Percentiles rank a stretch among this genome's conserved stretches.
phyloP scores from a whole-genome alignment of 2,888 invertebrate genomes.

The Onchidella celtica region DNA sequence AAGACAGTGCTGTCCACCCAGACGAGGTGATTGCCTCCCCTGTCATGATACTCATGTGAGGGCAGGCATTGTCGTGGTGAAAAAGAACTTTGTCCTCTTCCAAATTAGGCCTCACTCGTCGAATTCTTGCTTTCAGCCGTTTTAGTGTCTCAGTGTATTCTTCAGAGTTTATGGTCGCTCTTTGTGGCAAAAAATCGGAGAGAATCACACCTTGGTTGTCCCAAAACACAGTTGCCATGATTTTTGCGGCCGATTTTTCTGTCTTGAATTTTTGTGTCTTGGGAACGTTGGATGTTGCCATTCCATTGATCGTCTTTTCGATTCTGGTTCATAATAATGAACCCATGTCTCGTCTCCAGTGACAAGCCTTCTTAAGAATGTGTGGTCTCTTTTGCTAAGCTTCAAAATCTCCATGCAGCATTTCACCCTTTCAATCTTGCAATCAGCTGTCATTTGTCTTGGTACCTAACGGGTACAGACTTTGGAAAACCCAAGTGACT shows the following conservation, averaged over 20 bases:
- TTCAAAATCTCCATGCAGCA: neutral
- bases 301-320: neutral
- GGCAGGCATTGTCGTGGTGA: neutral
- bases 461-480: neutral
- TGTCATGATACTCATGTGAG: neutral
- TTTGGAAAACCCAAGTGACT: slow-evolving; percentile 1
- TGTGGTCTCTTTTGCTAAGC: neutral
- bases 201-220: neutral
- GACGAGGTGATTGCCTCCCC: slow-evolving; percentile 10
- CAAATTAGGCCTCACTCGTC: neutral
- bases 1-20: slow-evolving; percentile 3
- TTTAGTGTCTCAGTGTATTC: neutral
- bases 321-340: too few species aligned
- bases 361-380: neutral
- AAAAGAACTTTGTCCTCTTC: neutral
- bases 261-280: neutral
- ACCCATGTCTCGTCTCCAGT: slow-evolving; percentile 1
- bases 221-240: neutral
- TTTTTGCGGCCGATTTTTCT: neutral
- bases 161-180: neutral
- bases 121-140: neutral
- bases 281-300: neutral
- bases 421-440: neutral
- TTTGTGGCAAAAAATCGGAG: neutral
- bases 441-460: neutral